Percentiles rank a stretch among this genome's conserved stretches.
Evolutionary conservation across 2,888 invertebrate genomes (phyloP).

Genomic region (Lucinisca nassula): DNA sequence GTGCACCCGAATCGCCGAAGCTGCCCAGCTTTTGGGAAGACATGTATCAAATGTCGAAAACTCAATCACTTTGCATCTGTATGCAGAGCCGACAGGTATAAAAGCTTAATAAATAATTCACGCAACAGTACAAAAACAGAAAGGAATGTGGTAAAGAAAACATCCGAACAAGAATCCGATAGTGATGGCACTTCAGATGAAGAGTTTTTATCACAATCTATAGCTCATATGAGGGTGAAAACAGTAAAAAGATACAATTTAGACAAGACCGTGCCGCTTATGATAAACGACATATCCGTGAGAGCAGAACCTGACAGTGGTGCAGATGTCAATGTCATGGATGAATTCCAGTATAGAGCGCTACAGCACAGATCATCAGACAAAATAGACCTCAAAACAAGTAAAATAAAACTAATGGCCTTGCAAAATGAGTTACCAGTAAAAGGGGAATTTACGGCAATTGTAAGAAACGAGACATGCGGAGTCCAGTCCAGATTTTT

Average conservation of each 20-base stretch:
- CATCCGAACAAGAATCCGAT: no score
- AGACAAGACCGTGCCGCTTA: background rate
- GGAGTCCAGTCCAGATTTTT: background rate
- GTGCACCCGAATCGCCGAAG: no score
- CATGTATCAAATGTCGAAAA: no score
- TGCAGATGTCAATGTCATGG: constrained; percentile 3
- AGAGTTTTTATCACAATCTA: no score
- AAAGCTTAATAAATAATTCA: no score
- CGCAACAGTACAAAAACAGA: no score
- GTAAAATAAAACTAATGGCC: background rate
- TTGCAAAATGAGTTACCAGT: background rate
- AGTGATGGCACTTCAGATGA: no score
- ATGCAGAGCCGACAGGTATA: no score
- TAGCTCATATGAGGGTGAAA: no score
- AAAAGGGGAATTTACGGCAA: background rate
- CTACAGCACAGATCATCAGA: background rate
- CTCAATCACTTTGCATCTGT: no score
- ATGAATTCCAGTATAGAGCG: background rate
- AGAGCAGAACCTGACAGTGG: background rate
- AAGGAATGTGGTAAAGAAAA: no score
- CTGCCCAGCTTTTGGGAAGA: no score
- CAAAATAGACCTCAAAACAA: background rate
- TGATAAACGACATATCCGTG: background rate
- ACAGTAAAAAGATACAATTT: background rate
- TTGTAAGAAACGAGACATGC: background rate